phyloP scores from a whole-genome alignment of 2,113 vertebrate species.

The Equus przewalskii region DNA sequence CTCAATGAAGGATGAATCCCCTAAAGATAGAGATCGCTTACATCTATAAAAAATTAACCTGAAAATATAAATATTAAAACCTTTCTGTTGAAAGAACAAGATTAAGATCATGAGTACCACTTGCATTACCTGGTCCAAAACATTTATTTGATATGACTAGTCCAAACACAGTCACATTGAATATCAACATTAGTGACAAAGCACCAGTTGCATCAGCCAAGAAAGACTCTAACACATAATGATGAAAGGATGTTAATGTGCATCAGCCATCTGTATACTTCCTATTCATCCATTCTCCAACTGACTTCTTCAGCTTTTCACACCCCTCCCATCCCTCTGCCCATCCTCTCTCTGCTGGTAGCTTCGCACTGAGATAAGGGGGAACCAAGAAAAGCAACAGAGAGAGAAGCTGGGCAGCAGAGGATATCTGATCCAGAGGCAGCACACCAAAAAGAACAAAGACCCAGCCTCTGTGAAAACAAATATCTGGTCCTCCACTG shows the following conservation, averaged over 20 bases:
- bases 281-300: background rate
- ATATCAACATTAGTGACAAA: background rate
- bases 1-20: background rate
- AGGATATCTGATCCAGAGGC: background rate
- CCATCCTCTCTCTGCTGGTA: background rate
- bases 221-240: background rate
- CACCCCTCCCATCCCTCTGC: background rate
- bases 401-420: background rate
- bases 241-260: background rate
- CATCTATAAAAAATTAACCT: background rate
- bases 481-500: background rate
- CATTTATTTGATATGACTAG: background rate
- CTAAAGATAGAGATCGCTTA: background rate
- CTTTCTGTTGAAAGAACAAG: background rate
- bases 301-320: background rate
- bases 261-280: background rate
- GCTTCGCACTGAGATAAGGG: background rate
- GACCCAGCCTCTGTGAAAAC: background rate
- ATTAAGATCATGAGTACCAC: background rate
- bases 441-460: slow-evolving; percentile 13
- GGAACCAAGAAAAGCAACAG: background rate
- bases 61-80: background rate
- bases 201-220: background rate
- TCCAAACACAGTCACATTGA: background rate
- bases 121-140: background rate